These are phyloP conservation scores for Drosophila atripex DNA, from an alignment of 2,888 invertebrate genomes.

Conservation along the genomic window DNA sequence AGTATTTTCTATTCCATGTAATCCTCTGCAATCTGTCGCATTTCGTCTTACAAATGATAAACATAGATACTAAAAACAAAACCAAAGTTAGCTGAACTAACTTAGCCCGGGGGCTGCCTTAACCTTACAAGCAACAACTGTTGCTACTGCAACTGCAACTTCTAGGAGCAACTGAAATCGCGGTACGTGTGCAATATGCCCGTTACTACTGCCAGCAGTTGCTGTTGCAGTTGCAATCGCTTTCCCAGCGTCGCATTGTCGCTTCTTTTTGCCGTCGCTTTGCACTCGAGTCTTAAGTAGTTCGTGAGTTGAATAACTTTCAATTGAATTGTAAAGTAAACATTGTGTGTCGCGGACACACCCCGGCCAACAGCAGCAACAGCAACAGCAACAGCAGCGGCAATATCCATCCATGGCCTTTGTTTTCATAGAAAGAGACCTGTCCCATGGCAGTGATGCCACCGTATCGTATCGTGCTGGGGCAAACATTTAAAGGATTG, in stretches of 20 bases:
- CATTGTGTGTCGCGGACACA: conserved; percentile 75
- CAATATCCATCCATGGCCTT: conserved; percentile 54
- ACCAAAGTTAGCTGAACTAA: conserved; percentile 26
- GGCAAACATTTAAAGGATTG: conserved; percentile 74
- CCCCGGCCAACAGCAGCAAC: conserved; percentile 51
- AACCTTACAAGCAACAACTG: conserved; percentile 46
- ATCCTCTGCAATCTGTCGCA: conserved; percentile 66
- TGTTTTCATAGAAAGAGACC: conserved; percentile 51
- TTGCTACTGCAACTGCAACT: conserved; percentile 70
- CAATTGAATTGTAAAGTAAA: conserved; percentile 81
- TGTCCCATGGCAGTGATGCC: conserved; percentile 34
- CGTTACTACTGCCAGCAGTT: conserved; percentile 40
- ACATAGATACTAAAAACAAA: conserved; percentile 63
- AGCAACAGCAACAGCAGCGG: conserved; percentile 4
- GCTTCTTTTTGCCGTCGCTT: conserved; percentile 47
- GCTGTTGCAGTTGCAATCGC: conserved; percentile 44
- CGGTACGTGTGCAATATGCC: conserved; percentile 71
- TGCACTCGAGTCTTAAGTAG: conserved; percentile 73
- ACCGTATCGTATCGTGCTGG: conserved; percentile 64
- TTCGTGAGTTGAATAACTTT: conserved; percentile 81
- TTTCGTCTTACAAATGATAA: conserved; percentile 75
- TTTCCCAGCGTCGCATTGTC: conserved; percentile 67
- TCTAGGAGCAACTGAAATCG: conserved; percentile 41
- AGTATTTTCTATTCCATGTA: conserved; percentile 34
- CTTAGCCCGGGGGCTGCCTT: conserved; percentile 32